Percentiles rank a stretch among this genome's conserved stretches.
phyloP scores from a whole-genome alignment of 2,797 vertebrate genomes.

The Cossypha polioptera region DNA sequence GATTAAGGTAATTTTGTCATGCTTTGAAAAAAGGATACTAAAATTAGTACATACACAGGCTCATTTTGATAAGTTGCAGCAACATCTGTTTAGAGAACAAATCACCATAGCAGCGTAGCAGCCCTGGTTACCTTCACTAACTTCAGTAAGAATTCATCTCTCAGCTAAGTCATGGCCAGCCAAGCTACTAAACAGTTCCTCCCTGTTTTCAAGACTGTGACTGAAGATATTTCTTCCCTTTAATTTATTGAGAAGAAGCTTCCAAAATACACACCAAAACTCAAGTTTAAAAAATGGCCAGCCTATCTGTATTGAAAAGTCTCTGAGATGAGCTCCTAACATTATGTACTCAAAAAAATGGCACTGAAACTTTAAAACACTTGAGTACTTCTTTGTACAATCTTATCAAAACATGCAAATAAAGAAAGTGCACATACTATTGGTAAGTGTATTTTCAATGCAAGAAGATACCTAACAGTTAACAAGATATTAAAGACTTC shows the following conservation, averaged over 20 bases:
- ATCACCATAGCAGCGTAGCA: constrained; percentile 49
- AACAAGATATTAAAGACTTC: neutral
- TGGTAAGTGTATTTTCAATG: neutral
- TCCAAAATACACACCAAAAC: neutral
- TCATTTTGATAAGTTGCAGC: constrained; percentile 14
- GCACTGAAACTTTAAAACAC: neutral
- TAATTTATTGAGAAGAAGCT: neutral
- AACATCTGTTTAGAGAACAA: constrained; percentile 53
- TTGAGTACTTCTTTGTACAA: neutral
- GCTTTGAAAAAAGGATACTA: neutral
- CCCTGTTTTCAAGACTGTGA: neutral
- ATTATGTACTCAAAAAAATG: neutral
- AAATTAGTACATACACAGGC: neutral
- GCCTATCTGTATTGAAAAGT: neutral
- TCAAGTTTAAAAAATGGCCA: neutral
- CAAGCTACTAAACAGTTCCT: neutral
- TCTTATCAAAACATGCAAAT: neutral
- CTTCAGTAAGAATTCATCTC: neutral
- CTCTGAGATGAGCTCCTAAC: neutral
- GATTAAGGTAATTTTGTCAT: neutral
- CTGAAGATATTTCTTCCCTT: neutral
- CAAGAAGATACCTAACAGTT: neutral
- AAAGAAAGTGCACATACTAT: neutral
- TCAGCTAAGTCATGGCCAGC: neutral
- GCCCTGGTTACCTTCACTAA: constrained; percentile 41